These are phyloP conservation scores for Junonia oenone DNA, from an alignment of 2,888 invertebrate species.

Conservation along the genomic window DNA sequence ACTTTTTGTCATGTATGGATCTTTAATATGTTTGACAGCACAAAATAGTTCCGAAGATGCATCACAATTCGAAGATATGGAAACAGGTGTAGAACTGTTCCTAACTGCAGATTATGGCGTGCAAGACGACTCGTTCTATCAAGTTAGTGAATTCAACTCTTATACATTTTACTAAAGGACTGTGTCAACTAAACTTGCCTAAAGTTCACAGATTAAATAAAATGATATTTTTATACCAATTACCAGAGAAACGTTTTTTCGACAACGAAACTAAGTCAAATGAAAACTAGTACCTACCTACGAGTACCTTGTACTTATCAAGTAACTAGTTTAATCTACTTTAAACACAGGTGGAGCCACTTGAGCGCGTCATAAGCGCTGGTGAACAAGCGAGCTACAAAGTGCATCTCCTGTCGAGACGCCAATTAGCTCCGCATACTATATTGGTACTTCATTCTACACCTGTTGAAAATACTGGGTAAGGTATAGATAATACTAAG, in stretches of 20 bases:
- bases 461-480: background rate
- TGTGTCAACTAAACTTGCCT: too few relatives aligned
- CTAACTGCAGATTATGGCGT: constrained; percentile 47
- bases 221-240: too few relatives aligned
- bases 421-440: background rate
- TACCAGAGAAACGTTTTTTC: too few relatives aligned
- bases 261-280: too few relatives aligned
- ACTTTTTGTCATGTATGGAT: too few relatives aligned
- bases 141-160: constrained; percentile 32
- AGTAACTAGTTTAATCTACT: too few relatives aligned
- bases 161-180: too few relatives aligned
- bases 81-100: constrained; percentile 48
- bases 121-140: constrained; percentile 38
- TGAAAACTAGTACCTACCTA: too few relatives aligned
- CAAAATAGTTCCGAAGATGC: background rate
- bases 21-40: background rate
- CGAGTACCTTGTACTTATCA: too few relatives aligned
- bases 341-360: constrained; percentile 13
- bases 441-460: background rate
- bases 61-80: constrained; percentile 32
- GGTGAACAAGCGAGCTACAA: background rate
- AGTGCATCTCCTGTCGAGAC: background rate
- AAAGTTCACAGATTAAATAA: too few relatives aligned
- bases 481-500: background rate
- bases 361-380: background rate